Conservation (phyloP, 2,797 vertebrate species). For the Arnoldichthys spilopterus region DNA sequence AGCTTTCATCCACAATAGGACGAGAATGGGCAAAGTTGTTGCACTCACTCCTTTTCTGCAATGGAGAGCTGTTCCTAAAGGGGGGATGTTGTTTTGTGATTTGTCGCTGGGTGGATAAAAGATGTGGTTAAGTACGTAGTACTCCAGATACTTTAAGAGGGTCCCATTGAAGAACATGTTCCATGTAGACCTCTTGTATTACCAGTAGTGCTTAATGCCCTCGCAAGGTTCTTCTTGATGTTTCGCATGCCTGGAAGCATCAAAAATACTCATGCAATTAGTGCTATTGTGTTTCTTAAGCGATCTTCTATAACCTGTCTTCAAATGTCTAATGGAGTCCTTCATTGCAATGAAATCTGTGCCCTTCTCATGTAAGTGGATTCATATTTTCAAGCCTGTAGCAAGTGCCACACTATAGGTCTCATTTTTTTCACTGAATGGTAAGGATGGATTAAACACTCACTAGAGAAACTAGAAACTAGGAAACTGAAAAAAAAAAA, state of each 20-base stretch:
- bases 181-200: background rate
- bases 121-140: background rate
- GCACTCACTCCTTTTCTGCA: background rate
- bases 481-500: background rate
- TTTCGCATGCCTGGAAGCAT: slow-evolving; percentile 15
- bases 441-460: background rate
- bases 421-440: background rate
- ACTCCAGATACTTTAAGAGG: background rate
- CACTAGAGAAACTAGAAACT: background rate
- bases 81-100: background rate
- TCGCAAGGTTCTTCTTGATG: slow-evolving; percentile 19
- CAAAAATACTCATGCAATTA: slow-evolving; percentile 22
- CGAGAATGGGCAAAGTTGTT: background rate
- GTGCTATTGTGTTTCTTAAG: background rate
- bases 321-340: background rate
- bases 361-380: slow-evolving; percentile 2
- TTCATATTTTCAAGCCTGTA: background rate
- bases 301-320: background rate
- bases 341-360: background rate
- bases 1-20: background rate
- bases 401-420: background rate
- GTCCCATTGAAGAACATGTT: background rate
- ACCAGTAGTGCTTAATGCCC: background rate
- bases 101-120: background rate
- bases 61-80: slow-evolving; percentile 1